Evolutionary conservation across 2,797 vertebrate species (phyloP).

Genomic region (Oreortyx pictus): DNA sequence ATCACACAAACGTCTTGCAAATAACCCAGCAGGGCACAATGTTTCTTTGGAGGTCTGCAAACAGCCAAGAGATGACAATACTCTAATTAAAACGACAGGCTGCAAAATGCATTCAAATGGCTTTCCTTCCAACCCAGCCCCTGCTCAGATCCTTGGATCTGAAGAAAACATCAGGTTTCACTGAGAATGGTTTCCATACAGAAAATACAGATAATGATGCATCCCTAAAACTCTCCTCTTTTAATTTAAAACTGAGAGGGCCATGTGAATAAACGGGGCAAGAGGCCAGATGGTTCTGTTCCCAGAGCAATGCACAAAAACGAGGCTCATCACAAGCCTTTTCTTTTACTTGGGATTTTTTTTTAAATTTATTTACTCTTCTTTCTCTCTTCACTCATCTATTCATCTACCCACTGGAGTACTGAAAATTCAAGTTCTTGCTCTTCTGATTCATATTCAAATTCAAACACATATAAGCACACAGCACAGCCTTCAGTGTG

Average conservation of each 20-base stretch:
- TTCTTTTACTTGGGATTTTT: background rate
- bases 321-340: background rate
- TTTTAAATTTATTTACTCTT: conserved; percentile 21
- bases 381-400: conserved; percentile 23
- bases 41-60: background rate
- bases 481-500: background rate
- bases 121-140: background rate
- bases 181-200: conserved; percentile 1
- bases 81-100: conserved; percentile 28
- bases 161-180: conserved; percentile 1
- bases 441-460: conserved; percentile 44
- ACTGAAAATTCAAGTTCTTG: conserved; percentile 18
- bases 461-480: background rate
- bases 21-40: background rate
- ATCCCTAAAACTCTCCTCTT: background rate
- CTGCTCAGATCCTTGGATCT: background rate
- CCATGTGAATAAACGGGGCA: background rate
- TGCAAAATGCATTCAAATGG: background rate
- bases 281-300: conserved; percentile 45
- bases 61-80: conserved; percentile 14
- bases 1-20: background rate
- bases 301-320: background rate
- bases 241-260: conserved; percentile 22
- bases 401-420: conserved; percentile 17
- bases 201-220: conserved; percentile 34